A percentile compares a stretch with the other conserved stretches of the same genome.
phyloP scores from a whole-genome alignment of 2,797 vertebrate species.

The Brachyalestes nurse region DNA sequence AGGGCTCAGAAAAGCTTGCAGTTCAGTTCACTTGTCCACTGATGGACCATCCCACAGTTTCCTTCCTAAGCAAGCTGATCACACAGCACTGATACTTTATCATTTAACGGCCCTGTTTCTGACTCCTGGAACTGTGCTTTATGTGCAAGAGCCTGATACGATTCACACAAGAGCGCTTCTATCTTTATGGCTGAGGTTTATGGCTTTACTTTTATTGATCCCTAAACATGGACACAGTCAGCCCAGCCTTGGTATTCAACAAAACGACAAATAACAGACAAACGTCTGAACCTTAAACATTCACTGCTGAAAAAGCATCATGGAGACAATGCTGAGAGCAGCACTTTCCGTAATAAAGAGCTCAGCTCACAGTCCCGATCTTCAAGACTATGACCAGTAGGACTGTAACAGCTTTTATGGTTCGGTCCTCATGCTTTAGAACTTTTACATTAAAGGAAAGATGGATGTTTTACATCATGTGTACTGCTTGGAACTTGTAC shows the following conservation, averaged over 20 bases:
- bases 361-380: no score
- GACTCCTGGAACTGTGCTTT: neutral
- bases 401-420: no score
- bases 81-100: neutral
- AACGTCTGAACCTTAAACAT: no score
- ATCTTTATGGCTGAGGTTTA: constrained; percentile 15
- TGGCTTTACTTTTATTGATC: neutral
- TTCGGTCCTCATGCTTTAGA: no score
- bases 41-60: neutral
- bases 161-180: neutral
- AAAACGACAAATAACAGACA: neutral
- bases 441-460: no score
- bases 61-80: neutral
- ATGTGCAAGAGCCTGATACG: constrained; percentile 4
- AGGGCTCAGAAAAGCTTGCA: neutral
- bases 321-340: no score
- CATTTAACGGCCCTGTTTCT: neutral
- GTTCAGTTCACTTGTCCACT: neutral
- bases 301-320: no score
- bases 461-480: no score
- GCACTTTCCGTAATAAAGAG: no score
- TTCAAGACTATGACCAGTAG: no score
- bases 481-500: no score
- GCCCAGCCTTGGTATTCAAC: neutral
- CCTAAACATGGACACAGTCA: neutral